phyloP scores from a whole-genome alignment of 2,797 vertebrate genomes.

The Gallinago solitaria region DNA sequence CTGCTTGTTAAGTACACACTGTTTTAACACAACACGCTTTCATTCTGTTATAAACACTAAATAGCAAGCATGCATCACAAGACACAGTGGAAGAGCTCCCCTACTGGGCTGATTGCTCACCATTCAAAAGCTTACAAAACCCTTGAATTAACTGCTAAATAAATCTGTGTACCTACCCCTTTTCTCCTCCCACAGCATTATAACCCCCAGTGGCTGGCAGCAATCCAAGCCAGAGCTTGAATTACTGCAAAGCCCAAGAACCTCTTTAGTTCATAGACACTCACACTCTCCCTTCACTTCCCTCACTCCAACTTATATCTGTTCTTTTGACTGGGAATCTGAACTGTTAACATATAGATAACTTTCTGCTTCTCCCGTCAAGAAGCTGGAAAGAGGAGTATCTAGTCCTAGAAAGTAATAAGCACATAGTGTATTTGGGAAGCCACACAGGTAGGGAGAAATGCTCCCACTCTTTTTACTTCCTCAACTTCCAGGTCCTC shows the following conservation, averaged over 20 bases:
- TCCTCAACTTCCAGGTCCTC: background rate
- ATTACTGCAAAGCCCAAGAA: background rate
- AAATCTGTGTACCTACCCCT: background rate
- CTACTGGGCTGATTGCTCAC: slow-evolving; percentile 54
- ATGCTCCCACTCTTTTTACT: rapidly evolving
- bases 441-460: background rate
- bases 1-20: background rate
- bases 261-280: background rate
- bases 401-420: background rate
- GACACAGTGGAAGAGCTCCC: slow-evolving; percentile 33
- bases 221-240: background rate
- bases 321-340: background rate
- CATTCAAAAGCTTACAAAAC: slow-evolving; percentile 41
- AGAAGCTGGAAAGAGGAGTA: background rate
- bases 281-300: background rate
- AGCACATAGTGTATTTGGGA: background rate
- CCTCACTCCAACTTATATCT: background rate
- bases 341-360: background rate
- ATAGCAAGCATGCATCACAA: background rate
- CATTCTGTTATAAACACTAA: slow-evolving; percentile 49
- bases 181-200: background rate
- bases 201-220: slow-evolving; percentile 10
- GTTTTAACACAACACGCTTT: slow-evolving; percentile 57
- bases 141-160: slow-evolving; percentile 34
- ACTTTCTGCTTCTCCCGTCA: background rate